phyloP scores from a whole-genome alignment of 2,888 invertebrate genomes.

The Hydropsyche betteni region DNA sequence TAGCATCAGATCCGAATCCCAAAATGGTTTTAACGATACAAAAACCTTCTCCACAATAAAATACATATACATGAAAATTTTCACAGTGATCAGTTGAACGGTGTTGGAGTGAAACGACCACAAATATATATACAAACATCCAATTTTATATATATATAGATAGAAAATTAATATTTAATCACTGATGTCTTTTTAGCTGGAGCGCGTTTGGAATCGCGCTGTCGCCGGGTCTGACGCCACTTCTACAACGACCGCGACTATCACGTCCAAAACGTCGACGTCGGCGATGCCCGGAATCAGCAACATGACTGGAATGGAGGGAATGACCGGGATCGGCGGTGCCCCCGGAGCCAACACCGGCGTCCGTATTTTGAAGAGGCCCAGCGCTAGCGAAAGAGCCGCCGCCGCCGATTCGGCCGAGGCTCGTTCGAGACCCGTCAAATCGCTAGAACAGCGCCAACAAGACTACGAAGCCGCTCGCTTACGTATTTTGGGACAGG shows the following conservation, averaged over 20 bases:
- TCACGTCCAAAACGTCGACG: no score
- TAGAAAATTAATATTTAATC: no score
- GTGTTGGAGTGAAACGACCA: no score
- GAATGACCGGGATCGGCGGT: neutral
- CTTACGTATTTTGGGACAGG: constrained; percentile 88
- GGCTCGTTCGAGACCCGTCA: constrained; percentile 69
- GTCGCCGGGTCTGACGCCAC: neutral
- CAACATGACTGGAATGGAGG: neutral
- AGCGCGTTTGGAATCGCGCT: constrained; percentile 10
- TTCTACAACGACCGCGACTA: neutral
- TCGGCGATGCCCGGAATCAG: neutral
- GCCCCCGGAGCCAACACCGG: constrained; percentile 26
- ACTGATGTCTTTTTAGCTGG: no score
- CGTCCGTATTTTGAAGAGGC: constrained; percentile 74
- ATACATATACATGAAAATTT: no score
- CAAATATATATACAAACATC: no score
- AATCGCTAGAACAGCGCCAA: constrained; percentile 88
- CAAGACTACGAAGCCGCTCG: constrained; percentile 94
- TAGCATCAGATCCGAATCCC: no score
- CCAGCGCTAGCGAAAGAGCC: constrained; percentile 59
- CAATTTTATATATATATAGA: no score
- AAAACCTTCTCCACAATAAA: no score
- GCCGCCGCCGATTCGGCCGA: constrained; percentile 70
- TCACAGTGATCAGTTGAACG: no score
- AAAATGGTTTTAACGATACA: no score